Conservation (phyloP, 2,113 vertebrate species). For the Chaetura pelagica region DNA sequence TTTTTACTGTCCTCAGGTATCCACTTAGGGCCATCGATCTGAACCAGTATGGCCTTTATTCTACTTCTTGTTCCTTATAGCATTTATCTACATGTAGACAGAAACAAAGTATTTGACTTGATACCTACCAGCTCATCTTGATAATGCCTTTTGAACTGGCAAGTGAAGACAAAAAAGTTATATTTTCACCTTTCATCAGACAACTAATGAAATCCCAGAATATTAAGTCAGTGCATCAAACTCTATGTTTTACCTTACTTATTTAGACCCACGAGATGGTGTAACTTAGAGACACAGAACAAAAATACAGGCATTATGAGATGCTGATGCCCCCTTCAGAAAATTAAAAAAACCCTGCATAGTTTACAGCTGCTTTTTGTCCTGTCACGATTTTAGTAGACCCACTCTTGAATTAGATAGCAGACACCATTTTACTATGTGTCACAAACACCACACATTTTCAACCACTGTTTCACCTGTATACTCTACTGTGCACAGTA, state of each 20-base stretch:
- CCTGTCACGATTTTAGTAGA: not conserved
- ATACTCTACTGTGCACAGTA: not conserved
- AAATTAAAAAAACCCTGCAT: not conserved
- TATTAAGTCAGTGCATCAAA: not conserved
- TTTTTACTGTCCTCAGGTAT: conserved; percentile 17
- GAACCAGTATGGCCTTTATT: not conserved
- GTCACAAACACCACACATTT: not conserved
- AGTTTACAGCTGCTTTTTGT: not conserved
- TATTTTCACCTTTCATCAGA: not conserved
- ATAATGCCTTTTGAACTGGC: not conserved
- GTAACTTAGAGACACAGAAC: not conserved
- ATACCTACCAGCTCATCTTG: not conserved
- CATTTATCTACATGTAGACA: not conserved
- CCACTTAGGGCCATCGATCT: not conserved
- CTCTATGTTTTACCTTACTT: not conserved
- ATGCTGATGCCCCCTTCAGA: not conserved
- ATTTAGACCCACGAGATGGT: not conserved
- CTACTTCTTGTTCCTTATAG: not conserved
- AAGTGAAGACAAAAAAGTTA: not conserved
- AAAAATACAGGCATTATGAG: not conserved
- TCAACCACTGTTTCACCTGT: not conserved
- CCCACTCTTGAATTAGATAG: not conserved
- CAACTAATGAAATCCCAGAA: not conserved
- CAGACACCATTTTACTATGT: not conserved
- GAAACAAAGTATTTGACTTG: not conserved